A percentile compares a stretch with the other conserved stretches of the same genome.
These are phyloP conservation scores for Chionoecetes opilio DNA, from an alignment of 1,140 invertebrate species.

Conservation along the genomic window DNA sequence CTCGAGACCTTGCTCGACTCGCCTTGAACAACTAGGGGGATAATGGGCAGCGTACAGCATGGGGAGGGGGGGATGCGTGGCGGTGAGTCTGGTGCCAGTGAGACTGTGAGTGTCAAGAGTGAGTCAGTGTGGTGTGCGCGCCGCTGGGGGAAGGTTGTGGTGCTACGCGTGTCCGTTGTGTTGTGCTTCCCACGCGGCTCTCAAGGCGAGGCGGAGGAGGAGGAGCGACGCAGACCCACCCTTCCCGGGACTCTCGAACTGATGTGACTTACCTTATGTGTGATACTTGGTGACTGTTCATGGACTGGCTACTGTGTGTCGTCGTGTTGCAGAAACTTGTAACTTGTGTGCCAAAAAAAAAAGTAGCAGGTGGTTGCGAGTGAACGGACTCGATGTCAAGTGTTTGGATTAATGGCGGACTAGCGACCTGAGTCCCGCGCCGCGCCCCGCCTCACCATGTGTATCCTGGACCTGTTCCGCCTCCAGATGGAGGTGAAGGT, in stretches of 20 bases:
- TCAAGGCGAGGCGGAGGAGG: background rate
- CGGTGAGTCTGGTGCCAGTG: background rate
- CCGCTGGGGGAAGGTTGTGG: background rate
- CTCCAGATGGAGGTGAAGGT: conserved; percentile 71
- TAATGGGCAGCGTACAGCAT: background rate
- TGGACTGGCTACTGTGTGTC: background rate
- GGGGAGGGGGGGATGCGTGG: background rate
- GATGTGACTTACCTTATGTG: background rate
- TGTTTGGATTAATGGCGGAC: background rate
- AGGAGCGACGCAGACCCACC: background rate
- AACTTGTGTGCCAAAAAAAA: background rate
- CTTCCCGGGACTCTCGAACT: background rate
- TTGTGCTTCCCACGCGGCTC: background rate
- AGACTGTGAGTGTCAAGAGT: no score
- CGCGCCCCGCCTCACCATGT: conserved; percentile 43
- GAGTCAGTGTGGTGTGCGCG: background rate
- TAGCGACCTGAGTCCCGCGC: background rate
- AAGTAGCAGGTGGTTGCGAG: background rate
- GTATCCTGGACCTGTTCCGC: conserved; percentile 71
- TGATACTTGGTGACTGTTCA: background rate
- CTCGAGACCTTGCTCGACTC: background rate
- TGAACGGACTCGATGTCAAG: background rate
- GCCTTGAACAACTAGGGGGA: background rate
- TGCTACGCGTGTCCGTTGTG: background rate
- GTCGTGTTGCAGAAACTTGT: background rate